These are phyloP conservation scores for Falco biarmicus DNA, from an alignment of 2,797 vertebrate genomes.

Conservation along the genomic window DNA sequence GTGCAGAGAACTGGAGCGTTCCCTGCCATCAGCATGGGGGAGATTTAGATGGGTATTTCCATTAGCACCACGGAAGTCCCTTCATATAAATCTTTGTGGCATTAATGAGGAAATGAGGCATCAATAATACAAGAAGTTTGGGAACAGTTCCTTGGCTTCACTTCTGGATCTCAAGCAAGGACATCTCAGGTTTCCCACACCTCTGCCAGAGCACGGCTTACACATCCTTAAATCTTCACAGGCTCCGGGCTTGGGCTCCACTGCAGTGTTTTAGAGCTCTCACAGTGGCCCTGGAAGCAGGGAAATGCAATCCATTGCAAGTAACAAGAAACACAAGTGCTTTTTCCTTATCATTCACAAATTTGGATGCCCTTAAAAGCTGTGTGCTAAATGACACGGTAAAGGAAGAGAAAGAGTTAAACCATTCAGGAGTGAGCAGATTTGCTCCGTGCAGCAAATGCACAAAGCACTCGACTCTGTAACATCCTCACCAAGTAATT, in stretches of 20 bases:
- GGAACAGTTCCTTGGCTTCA: not conserved
- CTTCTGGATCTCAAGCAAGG: not conserved
- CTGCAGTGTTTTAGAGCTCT: not conserved
- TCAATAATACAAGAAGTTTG: not conserved
- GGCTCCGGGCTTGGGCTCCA: not conserved
- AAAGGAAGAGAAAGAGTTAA: conserved; percentile 28
- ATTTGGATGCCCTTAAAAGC: not conserved
- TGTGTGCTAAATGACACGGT: rapidly evolving
- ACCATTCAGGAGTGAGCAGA: not conserved
- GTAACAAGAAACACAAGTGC: not conserved
- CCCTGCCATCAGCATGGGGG: not conserved
- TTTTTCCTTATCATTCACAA: not conserved
- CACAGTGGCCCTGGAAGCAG: not conserved
- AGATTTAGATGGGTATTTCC: conserved; percentile 59
- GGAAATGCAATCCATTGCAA: not conserved
- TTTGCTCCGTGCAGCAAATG: not conserved
- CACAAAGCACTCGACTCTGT: not conserved
- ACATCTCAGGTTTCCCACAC: not conserved
- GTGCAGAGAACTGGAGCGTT: not conserved
- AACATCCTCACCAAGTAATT: not conserved
- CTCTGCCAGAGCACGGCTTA: not conserved
- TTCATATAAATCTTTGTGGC: conserved; percentile 18
- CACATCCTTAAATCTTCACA: not conserved
- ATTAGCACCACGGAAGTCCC: conserved; percentile 58
- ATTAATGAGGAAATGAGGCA: conserved; percentile 8